Conservation (phyloP, 2,797 vertebrate genomes). For the Distichodus sexfasciatus region DNA sequence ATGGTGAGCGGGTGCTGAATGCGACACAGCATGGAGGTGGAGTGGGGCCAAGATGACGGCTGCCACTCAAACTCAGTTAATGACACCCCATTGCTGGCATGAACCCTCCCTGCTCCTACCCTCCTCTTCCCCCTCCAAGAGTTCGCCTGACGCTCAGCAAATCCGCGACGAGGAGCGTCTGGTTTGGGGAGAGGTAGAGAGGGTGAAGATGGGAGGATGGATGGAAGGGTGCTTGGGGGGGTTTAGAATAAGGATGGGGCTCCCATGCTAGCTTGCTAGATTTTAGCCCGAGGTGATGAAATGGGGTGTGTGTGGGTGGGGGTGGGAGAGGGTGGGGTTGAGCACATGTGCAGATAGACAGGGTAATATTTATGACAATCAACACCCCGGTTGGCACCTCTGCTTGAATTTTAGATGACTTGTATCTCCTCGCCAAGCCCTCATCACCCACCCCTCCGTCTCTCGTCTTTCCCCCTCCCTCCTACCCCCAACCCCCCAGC, state of each 20-base stretch:
- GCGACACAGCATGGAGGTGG: slow-evolving; percentile 72
- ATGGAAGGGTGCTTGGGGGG: slow-evolving; percentile 46
- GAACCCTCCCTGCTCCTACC: slow-evolving; percentile 61
- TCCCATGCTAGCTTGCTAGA: slow-evolving; percentile 45
- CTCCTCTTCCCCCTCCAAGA: slow-evolving; percentile 10
- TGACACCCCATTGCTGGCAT: slow-evolving; percentile 67
- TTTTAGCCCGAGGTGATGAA: slow-evolving; percentile 56
- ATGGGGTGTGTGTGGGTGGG: slow-evolving; percentile 25
- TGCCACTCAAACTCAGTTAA: slow-evolving; percentile 84
- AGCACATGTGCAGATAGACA: slow-evolving; percentile 39
- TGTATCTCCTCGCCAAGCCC: slow-evolving; percentile 30
- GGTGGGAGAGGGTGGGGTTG: slow-evolving; percentile 34
- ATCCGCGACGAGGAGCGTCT: slow-evolving; percentile 37
- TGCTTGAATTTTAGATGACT: slow-evolving; percentile 78
- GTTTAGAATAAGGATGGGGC: slow-evolving; percentile 17
- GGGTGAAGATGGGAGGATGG: neutral
- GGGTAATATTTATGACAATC: slow-evolving; percentile 86
- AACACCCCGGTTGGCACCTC: slow-evolving; percentile 70
- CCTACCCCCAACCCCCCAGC: slow-evolving; percentile 8
- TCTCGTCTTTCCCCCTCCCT: slow-evolving; percentile 6
- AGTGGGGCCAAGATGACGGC: slow-evolving; percentile 72
- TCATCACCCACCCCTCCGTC: no score
- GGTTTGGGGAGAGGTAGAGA: slow-evolving; percentile 28
- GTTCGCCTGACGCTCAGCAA: slow-evolving; percentile 22
- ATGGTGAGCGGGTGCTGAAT: slow-evolving; percentile 66